These are phyloP conservation scores for Luehdorfia chinensis DNA, from an alignment of 1,140 invertebrate species.

Conservation along the genomic window DNA sequence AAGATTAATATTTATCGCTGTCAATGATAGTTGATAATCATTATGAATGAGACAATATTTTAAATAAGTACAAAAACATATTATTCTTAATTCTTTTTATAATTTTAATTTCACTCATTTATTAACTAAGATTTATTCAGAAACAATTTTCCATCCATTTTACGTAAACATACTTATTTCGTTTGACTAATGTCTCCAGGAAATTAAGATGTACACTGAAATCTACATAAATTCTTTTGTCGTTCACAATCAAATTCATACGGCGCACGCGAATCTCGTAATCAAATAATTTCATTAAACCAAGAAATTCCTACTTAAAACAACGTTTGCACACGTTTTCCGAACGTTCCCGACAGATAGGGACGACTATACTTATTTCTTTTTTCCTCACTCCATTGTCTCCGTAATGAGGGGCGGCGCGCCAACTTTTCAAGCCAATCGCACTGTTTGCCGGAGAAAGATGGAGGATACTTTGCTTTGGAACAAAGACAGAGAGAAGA, in stretches of 20 bases:
- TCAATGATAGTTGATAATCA: too few species aligned
- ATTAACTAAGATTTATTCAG: too few species aligned
- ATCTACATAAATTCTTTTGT: slow-evolving; percentile 7
- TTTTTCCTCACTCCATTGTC: slow-evolving; percentile 50
- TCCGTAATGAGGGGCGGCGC: slow-evolving; percentile 42
- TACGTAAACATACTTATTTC: background rate
- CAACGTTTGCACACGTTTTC: slow-evolving; percentile 34
- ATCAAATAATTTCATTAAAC: slow-evolving; percentile 38
- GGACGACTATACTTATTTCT: slow-evolving; percentile 28
- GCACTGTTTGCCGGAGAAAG: slow-evolving; percentile 28
- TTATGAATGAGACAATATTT: too few species aligned
- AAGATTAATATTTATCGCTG: too few species aligned
- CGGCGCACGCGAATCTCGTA: slow-evolving; percentile 19
- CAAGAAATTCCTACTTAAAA: slow-evolving; percentile 42
- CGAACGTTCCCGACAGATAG: slow-evolving; percentile 23
- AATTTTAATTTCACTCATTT: too few species aligned
- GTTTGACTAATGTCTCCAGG: background rate
- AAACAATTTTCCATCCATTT: too few species aligned
- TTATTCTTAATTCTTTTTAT: too few species aligned
- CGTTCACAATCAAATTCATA: slow-evolving; percentile 16
- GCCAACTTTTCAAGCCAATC: slow-evolving; percentile 45
- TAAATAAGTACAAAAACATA: too few species aligned
- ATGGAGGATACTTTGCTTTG: slow-evolving; percentile 20
- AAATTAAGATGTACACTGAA: slow-evolving; percentile 13
- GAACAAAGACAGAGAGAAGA: slow-evolving; percentile 21